Percentiles rank a stretch among this genome's conserved stretches.
Conservation (phyloP, 2,113 vertebrate genomes). For the Ramphastos sulfuratus region DNA sequence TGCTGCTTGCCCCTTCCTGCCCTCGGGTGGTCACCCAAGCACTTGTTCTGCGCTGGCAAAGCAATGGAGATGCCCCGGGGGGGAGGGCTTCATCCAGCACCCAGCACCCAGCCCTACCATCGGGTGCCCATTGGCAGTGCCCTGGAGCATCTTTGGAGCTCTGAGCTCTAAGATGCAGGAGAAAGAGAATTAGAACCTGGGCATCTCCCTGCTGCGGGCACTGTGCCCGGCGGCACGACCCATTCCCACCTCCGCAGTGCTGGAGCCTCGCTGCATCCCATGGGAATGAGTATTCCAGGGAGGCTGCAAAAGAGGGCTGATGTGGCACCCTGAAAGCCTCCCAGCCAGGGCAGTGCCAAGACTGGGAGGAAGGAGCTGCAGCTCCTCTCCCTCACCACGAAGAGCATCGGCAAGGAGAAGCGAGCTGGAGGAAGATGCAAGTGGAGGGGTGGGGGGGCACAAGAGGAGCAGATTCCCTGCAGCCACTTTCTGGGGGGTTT, state of each 20-base stretch:
- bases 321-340: not conserved
- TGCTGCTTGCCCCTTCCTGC: not conserved
- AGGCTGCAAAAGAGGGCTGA: not conserved
- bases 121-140: fast-evolving
- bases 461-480: fast-evolving
- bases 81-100: fast-evolving
- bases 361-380: not conserved
- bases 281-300: fast-evolving
- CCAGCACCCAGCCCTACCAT: not conserved
- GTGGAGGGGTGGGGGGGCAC: not conserved
- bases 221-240: fast-evolving
- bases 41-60: fast-evolving
- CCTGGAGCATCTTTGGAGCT: not conserved
- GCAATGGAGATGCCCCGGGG: not conserved
- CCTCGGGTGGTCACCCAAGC: fast-evolving
- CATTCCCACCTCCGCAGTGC: fast-evolving
- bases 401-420: not conserved
- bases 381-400: not conserved
- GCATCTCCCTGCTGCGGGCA: fast-evolving
- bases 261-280: fast-evolving
- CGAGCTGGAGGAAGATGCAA: fast-evolving
- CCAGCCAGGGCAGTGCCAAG: not conserved
- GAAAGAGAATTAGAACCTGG: fast-evolving
- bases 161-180: not conserved
- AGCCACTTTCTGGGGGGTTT: fast-evolving